Evolutionary conservation across 2,113 vertebrate species (phyloP).

Genomic region (Etheostoma cragini): DNA sequence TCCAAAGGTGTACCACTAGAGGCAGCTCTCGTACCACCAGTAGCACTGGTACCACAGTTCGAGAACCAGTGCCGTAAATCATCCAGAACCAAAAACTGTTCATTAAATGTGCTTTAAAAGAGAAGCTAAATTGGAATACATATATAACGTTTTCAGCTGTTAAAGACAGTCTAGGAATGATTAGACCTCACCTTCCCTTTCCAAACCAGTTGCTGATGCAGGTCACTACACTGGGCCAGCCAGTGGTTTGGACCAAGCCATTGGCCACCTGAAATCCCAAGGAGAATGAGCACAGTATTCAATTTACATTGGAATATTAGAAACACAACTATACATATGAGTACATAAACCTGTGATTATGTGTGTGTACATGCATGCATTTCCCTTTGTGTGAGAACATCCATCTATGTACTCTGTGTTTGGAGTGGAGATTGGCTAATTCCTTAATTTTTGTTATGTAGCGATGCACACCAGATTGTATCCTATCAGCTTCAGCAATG

Average conservation of each 20-base stretch:
- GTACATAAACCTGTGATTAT: not conserved
- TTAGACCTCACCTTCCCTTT: constrained; percentile 90
- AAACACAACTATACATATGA: not conserved
- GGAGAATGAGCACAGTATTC: not conserved
- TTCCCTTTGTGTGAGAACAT: not conserved
- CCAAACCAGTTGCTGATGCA: constrained; percentile 98
- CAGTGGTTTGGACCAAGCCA: constrained; percentile 94
- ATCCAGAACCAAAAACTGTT: not conserved
- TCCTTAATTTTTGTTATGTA: not conserved
- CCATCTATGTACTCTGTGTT: not conserved
- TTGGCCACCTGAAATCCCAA: constrained; percentile 86
- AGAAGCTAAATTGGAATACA: not conserved
- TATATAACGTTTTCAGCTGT: not conserved
- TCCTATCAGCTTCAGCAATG: not conserved
- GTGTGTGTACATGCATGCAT: not conserved
- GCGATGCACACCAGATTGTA: too few relatives aligned
- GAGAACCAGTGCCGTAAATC: not conserved
- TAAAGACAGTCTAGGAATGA: not conserved
- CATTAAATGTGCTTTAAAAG: not conserved
- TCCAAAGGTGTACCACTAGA: too few relatives aligned
- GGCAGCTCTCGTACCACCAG: too few relatives aligned
- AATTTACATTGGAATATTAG: not conserved
- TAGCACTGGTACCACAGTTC: too few relatives aligned
- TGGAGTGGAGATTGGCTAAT: not conserved
- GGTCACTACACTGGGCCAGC: constrained; percentile 94